Evolutionary conservation across 2,888 invertebrate genomes (phyloP), one percentile per base, ranked within the genome.

Genomic region (Epirrita christyi): DNA sequence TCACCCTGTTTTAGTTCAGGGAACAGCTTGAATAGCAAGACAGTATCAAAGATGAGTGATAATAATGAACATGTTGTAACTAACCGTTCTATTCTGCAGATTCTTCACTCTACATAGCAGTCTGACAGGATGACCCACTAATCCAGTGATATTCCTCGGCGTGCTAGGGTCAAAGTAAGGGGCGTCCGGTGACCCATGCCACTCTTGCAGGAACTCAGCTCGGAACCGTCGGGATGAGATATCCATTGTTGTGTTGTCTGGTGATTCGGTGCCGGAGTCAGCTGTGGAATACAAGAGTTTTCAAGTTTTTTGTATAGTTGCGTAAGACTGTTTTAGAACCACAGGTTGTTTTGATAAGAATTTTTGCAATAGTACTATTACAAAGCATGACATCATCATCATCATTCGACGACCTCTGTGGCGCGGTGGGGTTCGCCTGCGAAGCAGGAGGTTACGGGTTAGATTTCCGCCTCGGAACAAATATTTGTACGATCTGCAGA

Each of bases 61-160:
- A 4, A 4, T 4, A 21, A 21, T 3, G 21, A 21, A n/a, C n/a
- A n/a, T 21, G 4, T 21, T 21, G 21, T 14, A 14, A 38, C 96
- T 95, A 80, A 97, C 97, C 85, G 97, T 97, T 86, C 97, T 93
- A 86, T 97, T 97, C 73, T 97, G 96, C 61, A 97, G 90, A 86
- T 97, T 97, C 85, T 97, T 97, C 64, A 97, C 97, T 71, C 96
- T 93, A 81, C 97, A 97, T 71, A 96, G 94, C 66, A 97, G 89
- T 71, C 95, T 93, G 15, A 97, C 97, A 15, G 96, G 96, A 75
- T 96, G 96, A 10, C 97, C 97, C 9, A 97, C 97, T 32, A 97
- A 92, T 4, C 97, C 97, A 8, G 97, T 97, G 50, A 97, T 95
- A 78, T 97, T 97, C 58, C 95, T 94, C 52, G 95, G 94, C 55